Percentiles rank a stretch among this genome's conserved stretches.
Conservation (phyloP, 2,113 vertebrate genomes). For the Coreoperca whiteheadi region DNA sequence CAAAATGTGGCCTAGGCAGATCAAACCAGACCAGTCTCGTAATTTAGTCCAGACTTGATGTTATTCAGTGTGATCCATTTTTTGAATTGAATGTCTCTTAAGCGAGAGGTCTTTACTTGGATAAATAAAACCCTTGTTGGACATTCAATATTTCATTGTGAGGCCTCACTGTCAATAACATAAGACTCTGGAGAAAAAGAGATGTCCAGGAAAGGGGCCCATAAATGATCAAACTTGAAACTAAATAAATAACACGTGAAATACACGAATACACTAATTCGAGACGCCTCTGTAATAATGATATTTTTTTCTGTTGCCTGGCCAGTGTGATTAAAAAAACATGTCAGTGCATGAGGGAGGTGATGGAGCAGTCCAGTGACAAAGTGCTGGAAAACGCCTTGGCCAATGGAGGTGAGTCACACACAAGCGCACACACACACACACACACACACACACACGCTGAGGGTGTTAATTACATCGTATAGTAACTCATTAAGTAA, state of each 20-base stretch:
- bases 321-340: constrained; percentile 90
- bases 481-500: constrained; percentile 61
- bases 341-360: constrained; percentile 90
- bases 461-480: constrained; percentile 35
- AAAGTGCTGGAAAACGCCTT: constrained; percentile 91
- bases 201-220: neutral
- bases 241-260: neutral
- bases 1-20: neutral
- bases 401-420: constrained; percentile 90
- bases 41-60: neutral
- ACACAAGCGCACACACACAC: constrained; percentile 21
- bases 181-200: neutral
- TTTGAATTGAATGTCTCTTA: neutral
- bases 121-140: constrained; percentile 4
- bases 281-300: neutral
- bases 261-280: neutral
- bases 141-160: neutral
- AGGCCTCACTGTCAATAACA: neutral
- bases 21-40: neutral
- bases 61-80: neutral
- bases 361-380: constrained; percentile 91
- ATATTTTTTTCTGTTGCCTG: constrained; percentile 8
- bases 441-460: constrained; percentile 9
- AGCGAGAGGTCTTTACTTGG: neutral
- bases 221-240: neutral